A percentile compares a stretch with the other conserved stretches of the same genome.
Evolutionary conservation across 1,140 invertebrate genomes (phyloP).

Genomic region (Brachionus paranguensis): DNA sequence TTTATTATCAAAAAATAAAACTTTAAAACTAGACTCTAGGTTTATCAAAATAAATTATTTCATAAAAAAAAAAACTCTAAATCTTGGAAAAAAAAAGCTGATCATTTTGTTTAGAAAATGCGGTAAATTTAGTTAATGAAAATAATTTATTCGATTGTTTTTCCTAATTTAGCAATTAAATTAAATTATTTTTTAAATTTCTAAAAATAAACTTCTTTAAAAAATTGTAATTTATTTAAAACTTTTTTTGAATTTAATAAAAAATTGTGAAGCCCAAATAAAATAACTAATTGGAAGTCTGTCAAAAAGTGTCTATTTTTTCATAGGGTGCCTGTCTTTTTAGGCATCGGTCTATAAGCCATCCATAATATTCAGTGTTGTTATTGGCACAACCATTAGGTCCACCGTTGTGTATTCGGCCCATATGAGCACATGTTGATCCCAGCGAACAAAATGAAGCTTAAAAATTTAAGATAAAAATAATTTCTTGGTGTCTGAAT

Average conservation of each 20-base stretch:
- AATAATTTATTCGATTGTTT: too few species aligned
- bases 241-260: not conserved
- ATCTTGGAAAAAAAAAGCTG: too few species aligned
- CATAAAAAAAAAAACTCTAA: not conserved
- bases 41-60: too few species aligned
- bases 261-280: not conserved
- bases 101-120: too few species aligned
- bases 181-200: too few species aligned
- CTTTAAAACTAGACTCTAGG: not conserved
- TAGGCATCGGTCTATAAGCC: constrained; percentile 8
- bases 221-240: too few species aligned
- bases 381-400: constrained; percentile 41
- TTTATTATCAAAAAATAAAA: not conserved
- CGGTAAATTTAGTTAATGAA: too few species aligned
- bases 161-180: too few species aligned
- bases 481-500: not conserved
- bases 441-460: not conserved
- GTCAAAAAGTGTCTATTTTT: constrained; percentile 18
- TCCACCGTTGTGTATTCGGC: constrained; percentile 42
- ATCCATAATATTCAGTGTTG: constrained; percentile 37
- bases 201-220: too few species aligned
- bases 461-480: not conserved
- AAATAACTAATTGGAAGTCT: not conserved
- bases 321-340: constrained; percentile 33
- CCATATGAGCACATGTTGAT: constrained; percentile 41